Conservation (phyloP, 2,113 vertebrate species). For the Electrona antarctica region DNA sequence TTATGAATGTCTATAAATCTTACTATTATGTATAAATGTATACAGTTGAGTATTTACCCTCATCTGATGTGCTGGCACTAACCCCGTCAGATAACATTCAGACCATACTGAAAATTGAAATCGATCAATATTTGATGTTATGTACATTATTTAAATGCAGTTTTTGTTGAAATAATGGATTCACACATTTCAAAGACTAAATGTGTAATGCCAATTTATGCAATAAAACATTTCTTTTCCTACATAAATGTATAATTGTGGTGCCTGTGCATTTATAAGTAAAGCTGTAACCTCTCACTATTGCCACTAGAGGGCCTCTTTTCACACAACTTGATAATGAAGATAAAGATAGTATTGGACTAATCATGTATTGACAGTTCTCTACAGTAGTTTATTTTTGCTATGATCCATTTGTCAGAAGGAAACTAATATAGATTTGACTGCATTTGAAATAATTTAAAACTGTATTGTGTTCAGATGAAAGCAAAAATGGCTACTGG, state of each 20-base stretch:
- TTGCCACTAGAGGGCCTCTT: neutral
- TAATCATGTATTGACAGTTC: too few relatives aligned
- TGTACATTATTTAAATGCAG: neutral
- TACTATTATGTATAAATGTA: neutral
- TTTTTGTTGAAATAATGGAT: constrained; percentile 43
- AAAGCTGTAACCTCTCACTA: neutral
- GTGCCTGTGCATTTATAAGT: neutral
- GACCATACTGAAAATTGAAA: neutral
- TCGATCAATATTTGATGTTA: constrained; percentile 11
- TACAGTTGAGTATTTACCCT: neutral
- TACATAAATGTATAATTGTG: neutral
- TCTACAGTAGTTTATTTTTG: neutral
- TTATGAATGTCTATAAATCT: neutral
- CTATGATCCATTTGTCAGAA: neutral
- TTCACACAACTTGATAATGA: neutral
- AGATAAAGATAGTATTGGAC: too few relatives aligned
- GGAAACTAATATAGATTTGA: neutral
- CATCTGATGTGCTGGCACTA: neutral
- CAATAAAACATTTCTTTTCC: constrained; percentile 43
- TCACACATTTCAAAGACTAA: constrained; percentile 13
- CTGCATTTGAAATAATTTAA: too few relatives aligned
- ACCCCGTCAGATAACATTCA: neutral
- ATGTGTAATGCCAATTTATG: neutral
- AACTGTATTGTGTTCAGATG: too few relatives aligned
- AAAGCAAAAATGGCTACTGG: too few relatives aligned